A percentile compares a stretch with the other conserved stretches of the same genome.
Conservation (phyloP, 2,113 vertebrate species). For the Myodes glareolus region DNA sequence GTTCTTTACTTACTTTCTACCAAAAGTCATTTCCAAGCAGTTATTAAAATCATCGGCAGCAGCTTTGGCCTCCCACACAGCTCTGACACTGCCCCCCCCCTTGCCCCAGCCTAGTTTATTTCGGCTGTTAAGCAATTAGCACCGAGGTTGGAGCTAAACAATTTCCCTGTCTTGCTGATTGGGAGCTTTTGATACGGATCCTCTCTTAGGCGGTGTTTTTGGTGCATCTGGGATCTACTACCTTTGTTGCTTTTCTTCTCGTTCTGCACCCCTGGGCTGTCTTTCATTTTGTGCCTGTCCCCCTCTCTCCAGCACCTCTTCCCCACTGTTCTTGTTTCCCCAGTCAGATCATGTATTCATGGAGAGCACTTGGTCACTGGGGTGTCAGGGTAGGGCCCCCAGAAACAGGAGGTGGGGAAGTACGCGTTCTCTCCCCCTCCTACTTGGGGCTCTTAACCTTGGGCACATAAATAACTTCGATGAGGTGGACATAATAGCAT, state of each 20-base stretch:
- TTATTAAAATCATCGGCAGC: background rate
- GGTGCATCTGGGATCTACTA: background rate
- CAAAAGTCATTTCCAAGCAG: background rate
- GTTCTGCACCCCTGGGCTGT: background rate
- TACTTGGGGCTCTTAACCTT: background rate
- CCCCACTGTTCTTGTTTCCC: background rate
- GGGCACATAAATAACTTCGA: background rate
- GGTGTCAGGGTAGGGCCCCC: background rate
- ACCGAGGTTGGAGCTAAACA: background rate
- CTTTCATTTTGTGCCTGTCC: background rate
- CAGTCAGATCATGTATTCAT: background rate
- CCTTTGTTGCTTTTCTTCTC: background rate
- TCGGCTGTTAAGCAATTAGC: background rate
- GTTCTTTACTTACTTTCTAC: conserved; percentile 6
- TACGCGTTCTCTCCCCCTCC: background rate
- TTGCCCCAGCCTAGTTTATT: background rate
- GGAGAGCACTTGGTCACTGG: background rate
- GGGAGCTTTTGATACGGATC: too few species aligned
- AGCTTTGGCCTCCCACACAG: background rate
- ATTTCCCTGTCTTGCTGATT: background rate
- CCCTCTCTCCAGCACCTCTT: background rate
- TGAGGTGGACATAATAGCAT: background rate
- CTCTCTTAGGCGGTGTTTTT: background rate
- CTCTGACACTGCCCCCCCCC: background rate
- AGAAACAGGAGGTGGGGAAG: background rate